Evolutionary conservation across 2,113 vertebrate genomes (phyloP).

Genomic region (Heteronetta atricapilla): DNA sequence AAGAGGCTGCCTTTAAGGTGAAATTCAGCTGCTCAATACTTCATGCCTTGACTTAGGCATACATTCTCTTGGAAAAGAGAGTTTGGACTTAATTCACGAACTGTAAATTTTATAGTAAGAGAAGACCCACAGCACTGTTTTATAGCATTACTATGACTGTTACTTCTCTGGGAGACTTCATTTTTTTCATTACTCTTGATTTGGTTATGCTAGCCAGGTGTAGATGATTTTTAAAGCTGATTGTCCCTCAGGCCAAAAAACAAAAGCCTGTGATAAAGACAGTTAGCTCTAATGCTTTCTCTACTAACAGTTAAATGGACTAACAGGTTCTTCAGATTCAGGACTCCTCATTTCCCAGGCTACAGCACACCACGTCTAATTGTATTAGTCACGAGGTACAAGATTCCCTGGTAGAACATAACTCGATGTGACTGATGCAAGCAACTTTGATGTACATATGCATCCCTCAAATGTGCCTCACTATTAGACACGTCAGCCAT

Average conservation of each 20-base stretch:
- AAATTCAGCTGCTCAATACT: not conserved
- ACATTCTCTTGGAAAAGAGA: not conserved
- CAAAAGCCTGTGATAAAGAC: not conserved
- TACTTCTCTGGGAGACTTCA: not conserved
- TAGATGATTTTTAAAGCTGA: not conserved
- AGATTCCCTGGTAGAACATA: not conserved
- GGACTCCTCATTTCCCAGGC: constrained; percentile 1
- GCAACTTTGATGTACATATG: not conserved
- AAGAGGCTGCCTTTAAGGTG: not conserved
- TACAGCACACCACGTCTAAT: not conserved
- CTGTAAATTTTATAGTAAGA: not conserved
- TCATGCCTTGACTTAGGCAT: not conserved
- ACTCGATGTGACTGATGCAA: not conserved
- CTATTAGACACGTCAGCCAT: not conserved
- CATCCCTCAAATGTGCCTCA: not conserved
- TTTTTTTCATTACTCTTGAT: not conserved
- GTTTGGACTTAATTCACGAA: not conserved
- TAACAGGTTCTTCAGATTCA: not conserved
- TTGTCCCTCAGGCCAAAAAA: not conserved
- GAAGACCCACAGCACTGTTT: not conserved
- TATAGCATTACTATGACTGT: not conserved
- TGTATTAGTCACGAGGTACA: not conserved
- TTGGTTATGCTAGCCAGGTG: not conserved
- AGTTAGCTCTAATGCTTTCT: not conserved
- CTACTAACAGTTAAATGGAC: not conserved